A percentile compares a stretch with the other conserved stretches of the same genome.
phyloP scores from a whole-genome alignment of 2,797 vertebrate genomes.

The Tenualosa thibaudeaui region DNA sequence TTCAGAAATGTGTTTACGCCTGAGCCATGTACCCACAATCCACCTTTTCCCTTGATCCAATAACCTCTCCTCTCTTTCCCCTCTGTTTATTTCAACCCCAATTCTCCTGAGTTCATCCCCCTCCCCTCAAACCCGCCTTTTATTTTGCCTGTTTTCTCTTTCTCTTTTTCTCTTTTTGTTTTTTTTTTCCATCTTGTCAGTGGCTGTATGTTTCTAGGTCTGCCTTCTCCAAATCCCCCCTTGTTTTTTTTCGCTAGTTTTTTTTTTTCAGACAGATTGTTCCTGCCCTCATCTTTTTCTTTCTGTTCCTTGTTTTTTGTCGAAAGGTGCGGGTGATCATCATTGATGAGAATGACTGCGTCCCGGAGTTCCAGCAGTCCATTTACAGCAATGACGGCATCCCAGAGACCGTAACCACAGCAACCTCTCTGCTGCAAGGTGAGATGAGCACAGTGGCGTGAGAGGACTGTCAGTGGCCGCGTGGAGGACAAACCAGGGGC shows the following conservation, averaged over 20 bases:
- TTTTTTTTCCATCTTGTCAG: not conserved
- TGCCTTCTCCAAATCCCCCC: not conserved
- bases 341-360: slow-evolving; percentile 84
- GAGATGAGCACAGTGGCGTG: slow-evolving; percentile 40
- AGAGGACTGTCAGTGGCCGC: not conserved
- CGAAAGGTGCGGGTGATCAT: slow-evolving; percentile 81
- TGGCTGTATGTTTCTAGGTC: not conserved
- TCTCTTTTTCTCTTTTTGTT: not conserved
- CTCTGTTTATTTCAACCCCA: slow-evolving; percentile 8
- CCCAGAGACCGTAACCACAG: slow-evolving; percentile 83
- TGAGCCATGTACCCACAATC: not conserved
- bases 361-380: slow-evolving; percentile 85
- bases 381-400: slow-evolving; percentile 85
- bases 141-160: not conserved
- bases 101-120: slow-evolving; percentile 2
- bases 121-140: not conserved
- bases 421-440: slow-evolving; percentile 88
- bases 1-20: slow-evolving; percentile 33
- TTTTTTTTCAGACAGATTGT: not conserved
- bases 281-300: not conserved
- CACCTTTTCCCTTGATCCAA: slow-evolving; percentile 8
- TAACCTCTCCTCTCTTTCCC: not conserved
- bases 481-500: not conserved
- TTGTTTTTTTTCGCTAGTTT: not conserved
- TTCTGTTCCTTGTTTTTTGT: slow-evolving; percentile 28